Conservation (phyloP, 2,888 invertebrate genomes). For the Torymus texanus region DNA sequence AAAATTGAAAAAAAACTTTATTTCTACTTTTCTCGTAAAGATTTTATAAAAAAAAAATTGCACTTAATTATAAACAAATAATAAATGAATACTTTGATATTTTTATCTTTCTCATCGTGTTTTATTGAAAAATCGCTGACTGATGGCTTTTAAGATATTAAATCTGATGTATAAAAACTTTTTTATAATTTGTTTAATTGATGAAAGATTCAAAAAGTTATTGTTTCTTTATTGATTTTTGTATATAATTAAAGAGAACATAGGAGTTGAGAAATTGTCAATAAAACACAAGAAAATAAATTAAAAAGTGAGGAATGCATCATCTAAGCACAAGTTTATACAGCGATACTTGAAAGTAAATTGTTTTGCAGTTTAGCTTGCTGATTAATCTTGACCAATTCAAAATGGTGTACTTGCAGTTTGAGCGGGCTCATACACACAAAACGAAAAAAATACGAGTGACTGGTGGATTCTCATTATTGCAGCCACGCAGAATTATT, state of each 20-base stretch:
- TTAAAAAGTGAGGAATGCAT: constrained; percentile 45
- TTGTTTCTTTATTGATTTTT: background rate
- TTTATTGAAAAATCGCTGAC: background rate
- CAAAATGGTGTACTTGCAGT: background rate
- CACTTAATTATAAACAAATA: background rate
- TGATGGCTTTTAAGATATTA: constrained; percentile 9
- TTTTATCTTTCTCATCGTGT: constrained; percentile 16
- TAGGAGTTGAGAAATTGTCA: constrained; percentile 14
- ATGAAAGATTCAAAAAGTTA: background rate
- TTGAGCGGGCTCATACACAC: background rate
- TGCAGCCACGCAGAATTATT: constrained; percentile 26
- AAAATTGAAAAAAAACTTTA: background rate
- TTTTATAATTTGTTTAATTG: constrained; percentile 6
- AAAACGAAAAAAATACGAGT: constrained; percentile 8
- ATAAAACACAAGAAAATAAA: constrained; percentile 18
- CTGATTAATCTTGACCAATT: constrained; percentile 48
- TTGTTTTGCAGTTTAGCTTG: constrained; percentile 18
- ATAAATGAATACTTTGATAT: background rate
- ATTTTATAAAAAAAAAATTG: background rate
- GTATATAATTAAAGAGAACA: constrained; percentile 1
- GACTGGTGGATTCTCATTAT: constrained; percentile 24
- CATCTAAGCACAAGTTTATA: constrained; percentile 35
- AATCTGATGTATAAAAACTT: constrained; percentile 1
- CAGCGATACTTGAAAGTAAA: constrained; percentile 32
- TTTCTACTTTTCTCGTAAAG: background rate